Evolutionary conservation across 2,888 invertebrate species (phyloP), one percentile per base, ranked within the genome.

Genomic region (Augochlorella aurata): DNA sequence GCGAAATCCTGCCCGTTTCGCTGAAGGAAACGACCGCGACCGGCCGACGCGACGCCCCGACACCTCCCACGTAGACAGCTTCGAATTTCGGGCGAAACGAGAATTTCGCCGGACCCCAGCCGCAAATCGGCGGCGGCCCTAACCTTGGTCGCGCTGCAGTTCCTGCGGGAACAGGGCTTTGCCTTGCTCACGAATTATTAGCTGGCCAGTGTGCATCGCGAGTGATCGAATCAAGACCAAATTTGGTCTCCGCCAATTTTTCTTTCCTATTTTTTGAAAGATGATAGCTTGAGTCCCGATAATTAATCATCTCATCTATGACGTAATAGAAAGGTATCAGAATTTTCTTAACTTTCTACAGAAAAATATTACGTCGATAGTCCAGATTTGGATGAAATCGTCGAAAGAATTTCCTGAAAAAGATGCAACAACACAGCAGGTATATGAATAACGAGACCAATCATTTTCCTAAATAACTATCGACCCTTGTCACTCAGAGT

Each of bases 1-100:
- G 82, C 80, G 88, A 88, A 88, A 85, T 84, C 54, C 83, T 67
- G 58, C 74, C 71, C 77, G 72, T 69, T 68, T 58, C 78, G 83
- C 73, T 78, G 85, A 63, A 66, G 78, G 74, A 83, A 86, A 83
- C 73, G 66, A 77, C 58, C 58, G 38, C 38, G 38, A 7, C 38
- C 38, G 29, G 29, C 69, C 61, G 76, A 67, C 70, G 67, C 61
- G 78, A 66, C 69, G 68, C 61, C 52, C 72, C 45, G 50, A 78
- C 80, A 67, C 83, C 85, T 83, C 88, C 83, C 83, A 88, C 88
- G 85, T 87, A 83, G 88, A 86, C 81, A 54, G 61, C 16, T 54
- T 7, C 54, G 74, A 24, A 84, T 78, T 79, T 79, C 74, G 52
- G 49, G 45, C 50, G 61, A 49, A 81, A 52, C 44, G 12, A 38